A percentile compares a stretch with the other conserved stretches of the same genome.
phyloP scores from a whole-genome alignment of 2,113 vertebrate genomes.

The Aleadryas rufinucha region DNA sequence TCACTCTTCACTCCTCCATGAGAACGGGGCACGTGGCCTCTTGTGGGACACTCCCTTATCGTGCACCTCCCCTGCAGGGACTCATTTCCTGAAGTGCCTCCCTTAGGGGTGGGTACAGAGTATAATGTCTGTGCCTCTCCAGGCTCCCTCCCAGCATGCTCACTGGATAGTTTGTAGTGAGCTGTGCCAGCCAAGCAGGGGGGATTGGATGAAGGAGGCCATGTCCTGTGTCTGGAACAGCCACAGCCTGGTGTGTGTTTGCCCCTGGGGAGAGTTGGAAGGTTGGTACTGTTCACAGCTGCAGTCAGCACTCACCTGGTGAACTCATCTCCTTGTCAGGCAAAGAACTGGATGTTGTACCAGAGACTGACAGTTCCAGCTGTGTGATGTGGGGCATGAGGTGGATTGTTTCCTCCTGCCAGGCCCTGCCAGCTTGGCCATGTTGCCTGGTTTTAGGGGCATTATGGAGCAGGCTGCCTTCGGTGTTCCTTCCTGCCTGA shows the following conservation, averaged over 20 bases:
- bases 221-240: accelerated
- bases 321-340: not conserved
- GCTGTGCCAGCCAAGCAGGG: not conserved
- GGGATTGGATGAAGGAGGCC: not conserved
- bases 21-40: not conserved
- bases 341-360: accelerated
- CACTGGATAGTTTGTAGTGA: not conserved
- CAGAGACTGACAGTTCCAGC: not conserved
- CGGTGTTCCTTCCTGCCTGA: accelerated
- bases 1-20: accelerated
- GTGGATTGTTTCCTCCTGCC: not conserved
- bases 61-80: accelerated
- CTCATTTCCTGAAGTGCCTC: accelerated
- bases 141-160: accelerated
- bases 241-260: not conserved
- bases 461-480: not conserved
- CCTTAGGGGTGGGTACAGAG: accelerated
- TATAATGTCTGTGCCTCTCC: not conserved
- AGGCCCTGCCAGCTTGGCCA: not conserved
- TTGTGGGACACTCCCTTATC: not conserved
- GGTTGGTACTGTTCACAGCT: not conserved
- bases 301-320: accelerated
- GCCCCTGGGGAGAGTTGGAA: not conserved
- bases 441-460: accelerated
- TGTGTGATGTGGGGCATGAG: not conserved